phyloP scores from a whole-genome alignment of 2,113 vertebrate genomes.

The Bos indicus region DNA sequence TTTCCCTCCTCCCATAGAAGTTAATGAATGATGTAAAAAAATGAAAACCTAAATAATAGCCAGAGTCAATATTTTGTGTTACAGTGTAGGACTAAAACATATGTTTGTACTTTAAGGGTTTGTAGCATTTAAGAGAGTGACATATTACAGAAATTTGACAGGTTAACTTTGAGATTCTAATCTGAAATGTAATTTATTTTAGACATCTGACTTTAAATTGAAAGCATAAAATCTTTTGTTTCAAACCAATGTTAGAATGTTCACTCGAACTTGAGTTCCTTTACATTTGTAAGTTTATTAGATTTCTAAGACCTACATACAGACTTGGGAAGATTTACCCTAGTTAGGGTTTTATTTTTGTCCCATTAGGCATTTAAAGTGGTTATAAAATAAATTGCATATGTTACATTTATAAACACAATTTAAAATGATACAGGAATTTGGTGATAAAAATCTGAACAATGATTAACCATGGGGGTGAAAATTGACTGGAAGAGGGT shows the following conservation, averaged over 20 bases:
- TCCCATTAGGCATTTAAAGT: constrained; percentile 29
- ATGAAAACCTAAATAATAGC: neutral
- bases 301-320: constrained; percentile 15
- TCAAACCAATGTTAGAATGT: neutral
- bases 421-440: constrained; percentile 45
- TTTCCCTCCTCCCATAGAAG: neutral
- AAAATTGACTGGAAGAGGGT: neutral
- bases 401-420: constrained; percentile 22
- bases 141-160: neutral
- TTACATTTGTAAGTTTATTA: constrained; percentile 29
- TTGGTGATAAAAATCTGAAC: constrained; percentile 27
- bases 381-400: constrained; percentile 23
- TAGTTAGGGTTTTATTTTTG: constrained; percentile 38
- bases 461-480: neutral
- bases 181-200: constrained; percentile 18
- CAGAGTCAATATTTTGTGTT: neutral
- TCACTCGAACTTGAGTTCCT: constrained; percentile 12
- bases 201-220: constrained; percentile 25
- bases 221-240: neutral
- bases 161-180: constrained; percentile 9
- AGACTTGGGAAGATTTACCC: neutral
- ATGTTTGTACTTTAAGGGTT: neutral
- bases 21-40: neutral
- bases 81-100: neutral
- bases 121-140: neutral